phyloP scores from a whole-genome alignment of 2,888 invertebrate species.

The Oligia fasciuncula region DNA sequence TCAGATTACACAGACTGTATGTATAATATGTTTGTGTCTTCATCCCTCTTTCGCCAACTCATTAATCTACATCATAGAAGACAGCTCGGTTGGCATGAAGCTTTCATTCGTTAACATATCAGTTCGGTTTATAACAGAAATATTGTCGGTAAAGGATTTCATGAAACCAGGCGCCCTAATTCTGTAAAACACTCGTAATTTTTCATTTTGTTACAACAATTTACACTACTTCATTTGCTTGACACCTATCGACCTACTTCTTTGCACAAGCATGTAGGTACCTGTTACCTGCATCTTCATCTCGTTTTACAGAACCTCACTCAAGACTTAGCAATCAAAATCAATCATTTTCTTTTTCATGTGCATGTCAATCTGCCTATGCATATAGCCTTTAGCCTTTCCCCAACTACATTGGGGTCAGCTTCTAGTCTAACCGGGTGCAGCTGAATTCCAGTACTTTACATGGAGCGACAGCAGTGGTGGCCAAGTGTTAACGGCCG shows the following conservation, averaged over 20 bases:
- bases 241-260: not conserved
- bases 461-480: not conserved
- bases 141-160: conserved; percentile 11
- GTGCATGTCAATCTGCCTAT: not conserved
- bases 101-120: conserved; percentile 43
- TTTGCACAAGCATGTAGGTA: not conserved
- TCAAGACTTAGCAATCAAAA: too few species aligned
- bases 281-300: not conserved
- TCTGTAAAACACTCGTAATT: not conserved
- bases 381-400: not conserved
- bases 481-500: too few species aligned
- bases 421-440: not conserved
- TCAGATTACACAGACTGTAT: conserved; percentile 32
- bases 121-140: conserved; percentile 14
- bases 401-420: not conserved
- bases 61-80: conserved; percentile 52
- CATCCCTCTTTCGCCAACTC: conserved; percentile 31
- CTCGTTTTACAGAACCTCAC: too few species aligned
- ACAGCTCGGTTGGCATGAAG: conserved; percentile 36
- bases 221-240: not conserved
- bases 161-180: not conserved
- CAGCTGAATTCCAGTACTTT: not conserved
- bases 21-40: conserved; percentile 13
- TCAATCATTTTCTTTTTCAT: not conserved
- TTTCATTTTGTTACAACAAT: not conserved